Evolutionary conservation across 1,140 invertebrate genomes (phyloP).

Genomic region (Brachionus plicatilis): DNA sequence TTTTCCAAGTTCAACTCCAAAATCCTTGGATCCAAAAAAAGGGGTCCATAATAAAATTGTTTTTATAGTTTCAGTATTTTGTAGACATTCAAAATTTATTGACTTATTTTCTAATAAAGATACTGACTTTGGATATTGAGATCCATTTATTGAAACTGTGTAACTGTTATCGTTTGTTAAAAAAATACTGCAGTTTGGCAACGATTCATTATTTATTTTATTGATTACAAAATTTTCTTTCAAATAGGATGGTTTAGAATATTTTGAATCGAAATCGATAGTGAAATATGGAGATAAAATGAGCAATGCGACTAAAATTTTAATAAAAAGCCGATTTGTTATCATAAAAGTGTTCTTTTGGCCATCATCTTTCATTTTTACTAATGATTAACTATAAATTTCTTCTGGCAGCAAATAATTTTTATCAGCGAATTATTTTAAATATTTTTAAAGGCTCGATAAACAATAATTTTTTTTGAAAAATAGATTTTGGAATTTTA

Average conservation of each 20-base stretch:
- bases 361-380: too few relatives aligned
- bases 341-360: too few relatives aligned
- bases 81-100: constrained; percentile 3
- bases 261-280: too few relatives aligned
- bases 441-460: too few relatives aligned
- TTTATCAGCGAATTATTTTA: too few relatives aligned
- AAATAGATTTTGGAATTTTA: too few relatives aligned
- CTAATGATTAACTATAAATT: too few relatives aligned
- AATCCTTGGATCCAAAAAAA: neutral
- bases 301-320: too few relatives aligned
- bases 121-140: neutral
- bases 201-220: neutral
- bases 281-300: too few relatives aligned
- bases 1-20: neutral
- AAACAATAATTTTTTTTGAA: too few relatives aligned
- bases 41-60: constrained; percentile 14
- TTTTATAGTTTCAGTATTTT: neutral
- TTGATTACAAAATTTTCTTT: neutral
- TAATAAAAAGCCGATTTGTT: too few relatives aligned
- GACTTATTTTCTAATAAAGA: neutral
- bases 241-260: neutral
- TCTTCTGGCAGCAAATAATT: too few relatives aligned
- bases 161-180: neutral
- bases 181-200: neutral
- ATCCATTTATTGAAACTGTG: neutral